These are phyloP conservation scores for Antennarius maculatus DNA, from an alignment of 2,797 vertebrate species.

Conservation along the genomic window DNA sequence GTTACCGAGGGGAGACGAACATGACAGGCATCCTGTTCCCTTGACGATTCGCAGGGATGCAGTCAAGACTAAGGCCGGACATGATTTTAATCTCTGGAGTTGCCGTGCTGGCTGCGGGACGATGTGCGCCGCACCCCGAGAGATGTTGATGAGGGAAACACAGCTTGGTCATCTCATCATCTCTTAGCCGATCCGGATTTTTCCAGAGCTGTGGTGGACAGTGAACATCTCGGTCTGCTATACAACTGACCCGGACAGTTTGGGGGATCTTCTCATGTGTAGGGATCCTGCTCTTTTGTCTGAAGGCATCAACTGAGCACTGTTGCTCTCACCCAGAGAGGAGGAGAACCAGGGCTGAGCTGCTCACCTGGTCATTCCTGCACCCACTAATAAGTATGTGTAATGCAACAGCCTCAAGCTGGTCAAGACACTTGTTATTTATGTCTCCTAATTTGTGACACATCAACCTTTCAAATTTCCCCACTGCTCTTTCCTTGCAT, in stretches of 20 bases:
- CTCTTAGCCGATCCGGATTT: conserved; percentile 48
- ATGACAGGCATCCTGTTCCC: conserved; percentile 56
- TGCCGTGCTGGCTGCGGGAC: conserved; percentile 69
- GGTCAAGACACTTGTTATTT: conserved; percentile 1
- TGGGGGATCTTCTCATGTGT: conserved; percentile 66
- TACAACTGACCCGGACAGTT: conserved; percentile 43
- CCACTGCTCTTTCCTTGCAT: conserved; percentile 7
- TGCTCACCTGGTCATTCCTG: conserved; percentile 66
- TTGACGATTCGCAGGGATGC: conserved; percentile 65
- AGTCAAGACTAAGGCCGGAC: conserved; percentile 73
- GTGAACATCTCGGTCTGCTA: conserved; percentile 49
- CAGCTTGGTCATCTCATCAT: conserved; percentile 42
- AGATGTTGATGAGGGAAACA: conserved; percentile 64
- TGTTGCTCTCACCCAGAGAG: conserved; percentile 64
- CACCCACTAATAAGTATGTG: conserved; percentile 78
- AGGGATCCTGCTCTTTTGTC: conserved; percentile 59
- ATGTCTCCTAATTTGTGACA: conserved; percentile 29
- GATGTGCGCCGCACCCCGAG: conserved; percentile 73
- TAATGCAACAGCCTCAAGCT: conserved; percentile 1
- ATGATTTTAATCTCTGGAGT: conserved; percentile 69
- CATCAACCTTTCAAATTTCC: conserved; percentile 6
- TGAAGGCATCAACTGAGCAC: conserved; percentile 71
- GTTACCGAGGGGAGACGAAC: conserved; percentile 13
- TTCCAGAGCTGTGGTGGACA: conserved; percentile 61
- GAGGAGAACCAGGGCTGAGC: conserved; percentile 59